Percentiles rank a stretch among this genome's conserved stretches.
These are phyloP conservation scores for Galerucella nymphaeae DNA, from an alignment of 2,888 invertebrate genomes.

Conservation along the genomic window DNA sequence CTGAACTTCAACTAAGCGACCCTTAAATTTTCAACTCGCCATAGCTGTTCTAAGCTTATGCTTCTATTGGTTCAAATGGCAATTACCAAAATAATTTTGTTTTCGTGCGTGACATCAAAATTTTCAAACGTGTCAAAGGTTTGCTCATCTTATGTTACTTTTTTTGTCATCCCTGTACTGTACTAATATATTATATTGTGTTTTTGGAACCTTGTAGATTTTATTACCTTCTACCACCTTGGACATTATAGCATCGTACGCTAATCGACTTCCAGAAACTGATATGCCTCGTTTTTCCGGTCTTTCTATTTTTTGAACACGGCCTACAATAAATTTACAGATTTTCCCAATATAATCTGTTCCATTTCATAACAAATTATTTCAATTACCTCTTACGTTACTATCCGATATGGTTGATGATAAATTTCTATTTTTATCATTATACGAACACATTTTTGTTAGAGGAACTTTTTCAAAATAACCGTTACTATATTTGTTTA, in stretches of 20 bases:
- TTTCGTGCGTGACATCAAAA: too few species aligned
- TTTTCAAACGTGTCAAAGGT: too few species aligned
- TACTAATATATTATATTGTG: too few species aligned
- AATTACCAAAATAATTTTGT: too few species aligned
- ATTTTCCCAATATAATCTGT: too few species aligned
- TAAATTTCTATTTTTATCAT: background rate
- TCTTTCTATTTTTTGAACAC: background rate
- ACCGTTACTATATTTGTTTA: background rate
- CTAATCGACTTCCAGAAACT: background rate
- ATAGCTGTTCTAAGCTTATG: too few species aligned
- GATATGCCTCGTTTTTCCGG: background rate
- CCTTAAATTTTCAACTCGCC: too few species aligned
- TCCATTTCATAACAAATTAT: background rate
- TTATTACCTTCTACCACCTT: slow-evolving; percentile 31
- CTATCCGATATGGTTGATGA: background rate
- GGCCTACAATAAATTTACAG: background rate
- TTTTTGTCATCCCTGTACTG: too few species aligned
- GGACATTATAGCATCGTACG: slow-evolving; percentile 29
- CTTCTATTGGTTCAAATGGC: too few species aligned
- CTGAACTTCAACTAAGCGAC: too few species aligned
- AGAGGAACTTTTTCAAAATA: background rate
- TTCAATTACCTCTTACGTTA: background rate
- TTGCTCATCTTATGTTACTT: too few species aligned
- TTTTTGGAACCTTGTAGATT: background rate
- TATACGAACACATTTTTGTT: background rate